Percentiles rank a stretch among this genome's conserved stretches.
Evolutionary conservation across 2,113 vertebrate genomes (phyloP).

Genomic region (Ochotona curzoniae): DNA sequence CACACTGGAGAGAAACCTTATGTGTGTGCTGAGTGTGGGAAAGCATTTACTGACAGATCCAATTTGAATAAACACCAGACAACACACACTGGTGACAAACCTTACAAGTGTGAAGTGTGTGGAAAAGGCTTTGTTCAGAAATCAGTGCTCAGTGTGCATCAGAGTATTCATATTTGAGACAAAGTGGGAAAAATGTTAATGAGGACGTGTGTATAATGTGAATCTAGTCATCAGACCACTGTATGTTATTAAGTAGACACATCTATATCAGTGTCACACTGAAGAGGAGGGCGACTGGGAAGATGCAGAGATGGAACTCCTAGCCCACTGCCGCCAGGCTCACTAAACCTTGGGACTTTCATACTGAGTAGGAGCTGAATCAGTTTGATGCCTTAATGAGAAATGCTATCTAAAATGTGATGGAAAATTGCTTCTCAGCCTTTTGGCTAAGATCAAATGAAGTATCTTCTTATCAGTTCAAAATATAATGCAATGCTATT

Average conservation of each 20-base stretch:
- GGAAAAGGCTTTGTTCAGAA: slow-evolving; percentile 74
- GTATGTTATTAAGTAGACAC: background rate
- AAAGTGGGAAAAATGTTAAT: background rate
- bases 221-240: background rate
- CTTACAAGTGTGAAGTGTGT: slow-evolving; percentile 69
- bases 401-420: background rate
- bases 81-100: slow-evolving; percentile 74
- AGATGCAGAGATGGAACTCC: background rate
- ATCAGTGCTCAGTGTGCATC: slow-evolving; percentile 65
- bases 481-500: background rate
- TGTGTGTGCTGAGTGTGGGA: slow-evolving; percentile 67
- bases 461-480: no score
- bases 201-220: background rate
- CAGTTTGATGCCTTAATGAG: background rate
- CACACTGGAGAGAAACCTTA: slow-evolving; percentile 78
- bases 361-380: background rate
- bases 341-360: background rate
- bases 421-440: no score
- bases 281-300: background rate
- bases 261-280: background rate
- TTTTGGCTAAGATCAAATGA: no score
- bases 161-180: slow-evolving; percentile 55
- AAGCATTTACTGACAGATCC: slow-evolving; percentile 75
- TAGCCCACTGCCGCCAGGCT: background rate
- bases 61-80: slow-evolving; percentile 76